These are phyloP conservation scores for Coronaproctus castanopsis DNA, from an alignment of 2,888 invertebrate genomes.

Conservation along the genomic window DNA sequence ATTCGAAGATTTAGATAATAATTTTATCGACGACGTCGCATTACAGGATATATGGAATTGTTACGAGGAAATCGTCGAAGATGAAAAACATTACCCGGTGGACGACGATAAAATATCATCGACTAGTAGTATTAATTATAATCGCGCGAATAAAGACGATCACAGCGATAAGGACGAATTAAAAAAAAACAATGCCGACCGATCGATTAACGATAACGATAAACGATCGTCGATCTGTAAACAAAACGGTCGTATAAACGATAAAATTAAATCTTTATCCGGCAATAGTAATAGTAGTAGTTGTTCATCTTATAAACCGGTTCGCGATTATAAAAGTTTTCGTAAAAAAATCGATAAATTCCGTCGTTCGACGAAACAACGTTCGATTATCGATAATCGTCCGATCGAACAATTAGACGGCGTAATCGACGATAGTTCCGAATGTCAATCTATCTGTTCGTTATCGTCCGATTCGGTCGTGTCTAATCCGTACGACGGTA, in stretches of 20 bases:
- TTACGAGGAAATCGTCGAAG: background rate
- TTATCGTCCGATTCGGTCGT: background rate
- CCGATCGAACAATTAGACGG: constrained; percentile 36
- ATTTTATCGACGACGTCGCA: constrained; percentile 60
- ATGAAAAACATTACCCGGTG: background rate
- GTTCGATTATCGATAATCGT: too few relatives aligned
- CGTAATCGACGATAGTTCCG: constrained; percentile 29
- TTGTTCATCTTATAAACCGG: too few relatives aligned
- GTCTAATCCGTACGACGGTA: background rate
- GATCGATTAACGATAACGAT: background rate
- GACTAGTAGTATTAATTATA: background rate
- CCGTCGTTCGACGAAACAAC: too few relatives aligned
- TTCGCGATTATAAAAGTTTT: background rate
- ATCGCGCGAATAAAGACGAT: background rate
- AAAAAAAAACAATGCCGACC: background rate
- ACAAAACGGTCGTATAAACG: background rate
- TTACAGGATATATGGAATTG: constrained; percentile 51
- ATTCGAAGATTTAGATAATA: constrained; percentile 64
- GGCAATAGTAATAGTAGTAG: background rate
- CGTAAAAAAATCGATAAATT: background rate
- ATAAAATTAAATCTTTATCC: background rate
- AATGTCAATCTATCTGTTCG: background rate
- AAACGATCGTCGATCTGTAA: too few relatives aligned
- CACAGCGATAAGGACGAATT: background rate
- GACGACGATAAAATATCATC: background rate